Conservation (phyloP, 2,797 vertebrate species). For the Sebastes umbrosus region DNA sequence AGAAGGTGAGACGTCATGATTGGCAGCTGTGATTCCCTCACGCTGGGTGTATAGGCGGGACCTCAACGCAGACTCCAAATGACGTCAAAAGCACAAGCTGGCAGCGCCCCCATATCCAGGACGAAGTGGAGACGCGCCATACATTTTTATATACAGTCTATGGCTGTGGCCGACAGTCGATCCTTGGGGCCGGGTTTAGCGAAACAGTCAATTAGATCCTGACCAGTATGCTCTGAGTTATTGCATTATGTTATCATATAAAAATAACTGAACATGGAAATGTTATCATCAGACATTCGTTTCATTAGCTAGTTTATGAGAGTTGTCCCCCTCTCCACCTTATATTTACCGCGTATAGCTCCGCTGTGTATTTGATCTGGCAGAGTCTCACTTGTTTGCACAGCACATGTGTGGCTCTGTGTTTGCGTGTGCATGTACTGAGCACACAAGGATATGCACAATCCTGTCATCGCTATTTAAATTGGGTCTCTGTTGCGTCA, state of each 20-base stretch:
- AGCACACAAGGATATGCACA: slow-evolving; percentile 23
- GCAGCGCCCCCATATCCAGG: too few species aligned
- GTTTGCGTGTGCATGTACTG: slow-evolving; percentile 26
- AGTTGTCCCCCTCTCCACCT: not conserved
- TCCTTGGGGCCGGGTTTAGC: not conserved
- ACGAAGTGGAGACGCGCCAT: too few species aligned
- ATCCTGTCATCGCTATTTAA: slow-evolving; percentile 35
- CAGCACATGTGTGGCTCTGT: slow-evolving; percentile 26
- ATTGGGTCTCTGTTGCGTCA: slow-evolving; percentile 18
- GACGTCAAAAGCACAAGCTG: too few species aligned
- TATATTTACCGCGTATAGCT: not conserved
- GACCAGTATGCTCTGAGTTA: not conserved
- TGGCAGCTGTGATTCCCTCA: too few species aligned
- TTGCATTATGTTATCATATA: not conserved
- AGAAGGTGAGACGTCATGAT: too few species aligned
- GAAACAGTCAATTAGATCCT: not conserved
- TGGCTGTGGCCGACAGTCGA: not conserved
- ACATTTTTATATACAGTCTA: too few species aligned
- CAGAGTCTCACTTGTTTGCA: slow-evolving; percentile 24
- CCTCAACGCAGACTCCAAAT: too few species aligned
- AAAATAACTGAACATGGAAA: not conserved
- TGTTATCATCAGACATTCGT: not conserved
- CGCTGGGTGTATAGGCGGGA: too few species aligned
- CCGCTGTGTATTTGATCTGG: slow-evolving; percentile 13
- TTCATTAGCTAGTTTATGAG: not conserved